These are phyloP conservation scores for Scarus forsteni DNA, from an alignment of 2,797 vertebrate species.

Conservation along the genomic window DNA sequence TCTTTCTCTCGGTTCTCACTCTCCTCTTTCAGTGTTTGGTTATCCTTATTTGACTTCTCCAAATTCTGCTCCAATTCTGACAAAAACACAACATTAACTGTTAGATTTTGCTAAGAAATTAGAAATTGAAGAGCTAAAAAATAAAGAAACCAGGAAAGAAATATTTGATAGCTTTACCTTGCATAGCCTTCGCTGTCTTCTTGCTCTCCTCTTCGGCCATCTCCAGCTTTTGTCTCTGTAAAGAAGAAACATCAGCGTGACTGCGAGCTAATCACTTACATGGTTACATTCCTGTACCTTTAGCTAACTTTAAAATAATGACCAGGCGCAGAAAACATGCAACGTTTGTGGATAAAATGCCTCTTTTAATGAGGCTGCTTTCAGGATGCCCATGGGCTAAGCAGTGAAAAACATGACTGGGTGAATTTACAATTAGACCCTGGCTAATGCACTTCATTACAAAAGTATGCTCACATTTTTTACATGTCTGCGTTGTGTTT, in stretches of 20 bases:
- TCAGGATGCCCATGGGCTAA: slow-evolving; percentile 49
- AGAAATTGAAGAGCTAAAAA: no score
- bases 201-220: slow-evolving; percentile 80
- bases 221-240: slow-evolving; percentile 87
- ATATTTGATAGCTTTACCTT: slow-evolving; percentile 72
- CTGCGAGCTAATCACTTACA: slow-evolving; percentile 38
- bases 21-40: slow-evolving; percentile 60
- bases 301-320: slow-evolving; percentile 59
- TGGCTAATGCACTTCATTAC: neutral
- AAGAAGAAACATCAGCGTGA: slow-evolving; percentile 51
- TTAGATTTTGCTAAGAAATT: no score
- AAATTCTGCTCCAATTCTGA: slow-evolving; percentile 73
- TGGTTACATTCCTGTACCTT: slow-evolving; percentile 63
- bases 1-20: slow-evolving; percentile 54
- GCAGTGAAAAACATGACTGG: neutral
- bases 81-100: slow-evolving; percentile 40
- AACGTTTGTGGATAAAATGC: slow-evolving; percentile 41
- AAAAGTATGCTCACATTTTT: neutral
- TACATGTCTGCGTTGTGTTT: neutral
- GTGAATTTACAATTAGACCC: neutral
- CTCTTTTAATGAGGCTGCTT: slow-evolving; percentile 49
- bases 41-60: slow-evolving; percentile 59
- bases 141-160: no score
- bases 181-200: slow-evolving; percentile 78
- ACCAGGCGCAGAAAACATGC: slow-evolving; percentile 47